Evolutionary conservation across 2,113 vertebrate genomes (phyloP), one percentile per base, ranked within the genome.

Genomic region (Hippoglossus stenolepis): DNA sequence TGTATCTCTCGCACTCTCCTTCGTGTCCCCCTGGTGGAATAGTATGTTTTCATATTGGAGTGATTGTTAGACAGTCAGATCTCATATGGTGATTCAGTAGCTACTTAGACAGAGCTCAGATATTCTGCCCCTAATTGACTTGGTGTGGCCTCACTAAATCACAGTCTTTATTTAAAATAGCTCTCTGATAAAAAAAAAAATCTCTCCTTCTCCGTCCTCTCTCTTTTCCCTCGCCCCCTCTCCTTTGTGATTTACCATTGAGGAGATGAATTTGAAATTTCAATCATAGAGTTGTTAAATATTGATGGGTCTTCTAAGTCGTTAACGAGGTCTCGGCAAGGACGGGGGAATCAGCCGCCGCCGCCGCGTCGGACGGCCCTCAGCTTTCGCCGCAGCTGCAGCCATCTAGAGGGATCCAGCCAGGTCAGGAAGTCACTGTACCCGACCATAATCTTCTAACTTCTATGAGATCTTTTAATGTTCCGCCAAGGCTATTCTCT

Each of bases 211-310:
- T 57, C 65, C 49, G 2, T 65, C 43, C 24, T 15, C 21, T 85
- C 71, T 78, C 76, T 17, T 82, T 82, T 76, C 81, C 43, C 71
- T 68, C 75, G 84, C 84, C 80, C 81, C 47, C 71, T 65, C 75
- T 85, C 84, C 81, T 91, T 90, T 90, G 86, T 89, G 90, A 93
- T 93, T 91, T 91, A 90, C 82, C 88, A 87, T 80, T 72, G 85
- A 85, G 85, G 87, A 88, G 86, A 92, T 87, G 85, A 88, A 94
- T 94, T 92, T 92, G 82, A 93, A 95, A 92, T 93, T 93, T 93
- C 92, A 91, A 91, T 94, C 91, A 93, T 79, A 69, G 76, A 77
- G 81, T 90, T 86, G 85, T 94, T 94, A 94, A 93, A 93, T 92
- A 94, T 94, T 93, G 91, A 94, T 94, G 90, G 83, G 66, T 85